Conservation (phyloP, 1,140 invertebrate genomes). For the Rhagoletis zephyria region DNA sequence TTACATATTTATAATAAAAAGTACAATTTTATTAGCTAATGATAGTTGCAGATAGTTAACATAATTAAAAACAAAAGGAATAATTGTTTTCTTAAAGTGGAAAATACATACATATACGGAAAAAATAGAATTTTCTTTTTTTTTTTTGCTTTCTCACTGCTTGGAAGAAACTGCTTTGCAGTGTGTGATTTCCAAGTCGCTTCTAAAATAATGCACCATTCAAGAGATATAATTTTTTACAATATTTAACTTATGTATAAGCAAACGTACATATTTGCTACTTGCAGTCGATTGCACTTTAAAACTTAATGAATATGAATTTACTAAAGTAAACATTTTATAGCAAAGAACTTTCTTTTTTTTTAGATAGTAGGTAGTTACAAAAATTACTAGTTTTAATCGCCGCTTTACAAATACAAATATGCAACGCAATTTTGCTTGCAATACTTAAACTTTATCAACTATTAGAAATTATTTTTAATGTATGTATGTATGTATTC, state of each 20-base stretch:
- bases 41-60: background rate
- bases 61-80: background rate
- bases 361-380: background rate
- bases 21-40: conserved; percentile 13
- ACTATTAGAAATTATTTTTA: conserved; percentile 11
- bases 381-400: conserved; percentile 20
- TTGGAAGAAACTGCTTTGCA: background rate
- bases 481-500: conserved; percentile 8
- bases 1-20: conserved; percentile 4
- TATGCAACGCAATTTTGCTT: background rate
- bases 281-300: conserved; percentile 14
- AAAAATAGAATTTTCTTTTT: background rate
- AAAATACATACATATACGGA: background rate
- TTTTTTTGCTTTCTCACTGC: background rate
- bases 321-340: conserved; percentile 1
- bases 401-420: conserved; percentile 2
- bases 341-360: background rate
- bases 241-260: background rate
- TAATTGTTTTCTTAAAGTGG: background rate
- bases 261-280: background rate
- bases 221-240: background rate
- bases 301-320: background rate
- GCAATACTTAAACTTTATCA: background rate
- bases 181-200: background rate
- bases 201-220: background rate